Conservation (phyloP, 2,888 invertebrate species). For the Epirrhoe alternata region DNA sequence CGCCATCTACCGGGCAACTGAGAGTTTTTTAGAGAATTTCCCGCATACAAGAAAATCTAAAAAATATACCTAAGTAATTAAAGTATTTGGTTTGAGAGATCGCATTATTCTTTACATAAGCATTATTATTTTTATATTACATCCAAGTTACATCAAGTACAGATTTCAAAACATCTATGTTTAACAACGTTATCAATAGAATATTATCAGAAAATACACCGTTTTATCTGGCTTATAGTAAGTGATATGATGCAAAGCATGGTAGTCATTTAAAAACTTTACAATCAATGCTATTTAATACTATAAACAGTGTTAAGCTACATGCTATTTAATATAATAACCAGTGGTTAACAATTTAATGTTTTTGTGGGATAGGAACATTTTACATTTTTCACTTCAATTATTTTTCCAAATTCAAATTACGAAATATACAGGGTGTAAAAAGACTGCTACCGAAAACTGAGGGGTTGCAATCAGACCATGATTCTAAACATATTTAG, state of each 20-base stretch:
- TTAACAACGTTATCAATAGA: constrained; percentile 15
- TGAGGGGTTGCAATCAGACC: too few species aligned
- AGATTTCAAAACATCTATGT: constrained; percentile 47
- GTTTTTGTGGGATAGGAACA: constrained; percentile 1
- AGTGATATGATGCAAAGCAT: constrained; percentile 36
- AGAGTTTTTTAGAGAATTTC: not conserved
- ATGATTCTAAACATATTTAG: too few species aligned
- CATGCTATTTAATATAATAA: too few species aligned
- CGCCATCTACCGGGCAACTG: too few species aligned
- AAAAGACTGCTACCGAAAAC: too few species aligned
- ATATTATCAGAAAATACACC: constrained; percentile 42
- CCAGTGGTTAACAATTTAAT: too few species aligned
- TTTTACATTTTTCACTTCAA: not conserved
- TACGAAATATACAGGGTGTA: too few species aligned
- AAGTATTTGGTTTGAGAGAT: constrained; percentile 50
- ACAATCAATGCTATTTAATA: too few species aligned
- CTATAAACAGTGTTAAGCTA: too few species aligned
- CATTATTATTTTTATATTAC: constrained; percentile 20
- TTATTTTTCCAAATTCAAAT: too few species aligned
- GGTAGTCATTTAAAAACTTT: not conserved
- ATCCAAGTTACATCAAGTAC: constrained; percentile 53
- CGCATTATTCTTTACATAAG: constrained; percentile 25
- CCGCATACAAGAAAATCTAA: not conserved
- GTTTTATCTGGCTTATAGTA: constrained; percentile 22
- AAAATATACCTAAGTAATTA: constrained; percentile 18